Evolutionary conservation across 2,113 vertebrate species (phyloP).

Genomic region (Oxyura jamaicensis): DNA sequence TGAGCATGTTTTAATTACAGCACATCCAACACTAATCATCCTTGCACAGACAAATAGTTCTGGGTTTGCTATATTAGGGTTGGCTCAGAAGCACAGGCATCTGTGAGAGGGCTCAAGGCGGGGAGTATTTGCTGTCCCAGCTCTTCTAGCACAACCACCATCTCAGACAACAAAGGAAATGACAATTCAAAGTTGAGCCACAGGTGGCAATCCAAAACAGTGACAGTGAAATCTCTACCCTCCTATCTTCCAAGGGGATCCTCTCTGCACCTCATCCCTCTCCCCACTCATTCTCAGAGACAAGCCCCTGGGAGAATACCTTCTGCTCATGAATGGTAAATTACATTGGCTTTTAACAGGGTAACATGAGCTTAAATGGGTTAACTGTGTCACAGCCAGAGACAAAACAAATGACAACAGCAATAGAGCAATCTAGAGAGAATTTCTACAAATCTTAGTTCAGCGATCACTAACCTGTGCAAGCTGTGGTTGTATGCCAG

Average conservation of each 20-base stretch:
- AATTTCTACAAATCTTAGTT: background rate
- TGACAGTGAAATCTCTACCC: background rate
- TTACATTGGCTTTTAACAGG: background rate
- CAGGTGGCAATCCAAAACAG: background rate
- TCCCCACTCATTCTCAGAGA: background rate
- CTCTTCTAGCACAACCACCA: background rate
- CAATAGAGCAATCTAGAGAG: background rate
- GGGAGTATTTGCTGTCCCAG: accelerated
- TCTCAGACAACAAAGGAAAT: background rate
- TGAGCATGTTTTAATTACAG: background rate
- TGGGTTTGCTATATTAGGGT: accelerated
- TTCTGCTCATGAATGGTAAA: background rate
- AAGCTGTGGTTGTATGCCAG: background rate
- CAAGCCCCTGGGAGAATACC: background rate
- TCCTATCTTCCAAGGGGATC: accelerated
- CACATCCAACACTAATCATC: accelerated
- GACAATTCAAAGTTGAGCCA: background rate
- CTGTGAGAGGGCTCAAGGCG: background rate
- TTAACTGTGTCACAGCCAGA: background rate
- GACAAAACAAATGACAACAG: background rate
- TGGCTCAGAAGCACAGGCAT: background rate
- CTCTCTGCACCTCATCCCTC: background rate
- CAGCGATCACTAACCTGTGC: background rate
- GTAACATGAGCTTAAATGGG: background rate
- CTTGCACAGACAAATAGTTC: background rate